These are phyloP conservation scores for Zoroaster sp. DNA, from an alignment of 53 echinoderm and acorn worm genomes.

Conservation along the genomic window DNA sequence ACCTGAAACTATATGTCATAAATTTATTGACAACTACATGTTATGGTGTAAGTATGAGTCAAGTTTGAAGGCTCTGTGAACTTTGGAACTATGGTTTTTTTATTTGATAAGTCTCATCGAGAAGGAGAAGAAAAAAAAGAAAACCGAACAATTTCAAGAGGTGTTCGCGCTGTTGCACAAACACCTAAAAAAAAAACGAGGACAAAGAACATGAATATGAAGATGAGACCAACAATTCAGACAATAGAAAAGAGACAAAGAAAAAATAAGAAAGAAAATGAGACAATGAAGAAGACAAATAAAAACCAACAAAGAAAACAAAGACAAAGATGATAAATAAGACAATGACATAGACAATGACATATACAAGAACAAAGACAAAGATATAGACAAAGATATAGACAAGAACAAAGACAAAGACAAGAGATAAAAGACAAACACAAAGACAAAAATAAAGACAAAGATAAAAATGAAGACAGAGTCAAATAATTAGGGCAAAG, in stretches of 20 bases:
- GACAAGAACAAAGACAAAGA: not conserved
- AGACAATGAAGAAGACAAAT: too few species aligned
- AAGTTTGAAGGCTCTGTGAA: too few species aligned
- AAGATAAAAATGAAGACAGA: not conserved
- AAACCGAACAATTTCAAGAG: too few species aligned
- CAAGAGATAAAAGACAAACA: not conserved
- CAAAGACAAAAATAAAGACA: not conserved
- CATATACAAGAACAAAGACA: too few species aligned
- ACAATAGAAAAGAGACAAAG: not conserved
- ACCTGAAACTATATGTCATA: too few species aligned
- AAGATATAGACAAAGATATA: not conserved
- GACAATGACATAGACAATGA: not conserved
- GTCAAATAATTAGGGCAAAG: not conserved
- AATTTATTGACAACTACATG: too few species aligned
- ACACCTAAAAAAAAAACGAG: not conserved
- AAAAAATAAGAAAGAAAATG: not conserved
- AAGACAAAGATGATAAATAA: not conserved
- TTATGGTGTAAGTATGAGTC: too few species aligned
- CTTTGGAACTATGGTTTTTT: too few species aligned
- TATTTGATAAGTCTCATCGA: too few species aligned
- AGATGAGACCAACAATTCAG: not conserved
- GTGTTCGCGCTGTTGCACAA: too few species aligned
- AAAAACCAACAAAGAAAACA: not conserved
- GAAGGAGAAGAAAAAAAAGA: too few species aligned
- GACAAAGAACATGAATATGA: not conserved